phyloP scores from a whole-genome alignment of 1,140 invertebrate genomes.

The Drosophila melanica region DNA sequence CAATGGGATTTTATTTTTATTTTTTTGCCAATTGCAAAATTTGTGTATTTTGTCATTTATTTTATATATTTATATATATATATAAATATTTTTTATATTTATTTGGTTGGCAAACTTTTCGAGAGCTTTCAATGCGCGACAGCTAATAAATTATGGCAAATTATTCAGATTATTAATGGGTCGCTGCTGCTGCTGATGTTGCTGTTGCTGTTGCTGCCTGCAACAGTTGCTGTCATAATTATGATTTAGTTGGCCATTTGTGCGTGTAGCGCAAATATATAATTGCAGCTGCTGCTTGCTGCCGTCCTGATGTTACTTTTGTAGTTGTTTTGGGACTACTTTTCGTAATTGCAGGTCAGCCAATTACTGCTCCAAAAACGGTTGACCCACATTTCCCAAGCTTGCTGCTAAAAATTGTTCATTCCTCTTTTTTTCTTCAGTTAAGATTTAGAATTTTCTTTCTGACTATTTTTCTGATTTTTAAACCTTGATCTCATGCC shows the following conservation, averaged over 20 bases:
- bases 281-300: constrained; percentile 36
- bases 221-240: constrained; percentile 66
- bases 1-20: constrained; percentile 28
- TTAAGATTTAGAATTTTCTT: no score
- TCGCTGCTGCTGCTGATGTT: constrained; percentile 19
- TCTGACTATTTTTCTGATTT: no score
- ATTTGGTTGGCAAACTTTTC: constrained; percentile 53
- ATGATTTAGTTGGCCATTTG: constrained; percentile 73
- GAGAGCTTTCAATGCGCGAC: constrained; percentile 45
- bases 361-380: not conserved
- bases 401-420: not conserved
- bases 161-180: constrained; percentile 74
- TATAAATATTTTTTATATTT: constrained; percentile 13
- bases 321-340: constrained; percentile 15
- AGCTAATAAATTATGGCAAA: constrained; percentile 76
- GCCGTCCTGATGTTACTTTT: constrained; percentile 3
- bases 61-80: constrained; percentile 17
- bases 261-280: constrained; percentile 37
- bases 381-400: not conserved
- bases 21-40: not conserved
- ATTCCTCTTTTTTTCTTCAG: not conserved
- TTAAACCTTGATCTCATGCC: no score
- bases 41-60: not conserved
- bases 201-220: constrained; percentile 37
- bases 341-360: constrained; percentile 14